phyloP scores from a whole-genome alignment of 1,140 invertebrate genomes.

The Drosophila lowei region DNA sequence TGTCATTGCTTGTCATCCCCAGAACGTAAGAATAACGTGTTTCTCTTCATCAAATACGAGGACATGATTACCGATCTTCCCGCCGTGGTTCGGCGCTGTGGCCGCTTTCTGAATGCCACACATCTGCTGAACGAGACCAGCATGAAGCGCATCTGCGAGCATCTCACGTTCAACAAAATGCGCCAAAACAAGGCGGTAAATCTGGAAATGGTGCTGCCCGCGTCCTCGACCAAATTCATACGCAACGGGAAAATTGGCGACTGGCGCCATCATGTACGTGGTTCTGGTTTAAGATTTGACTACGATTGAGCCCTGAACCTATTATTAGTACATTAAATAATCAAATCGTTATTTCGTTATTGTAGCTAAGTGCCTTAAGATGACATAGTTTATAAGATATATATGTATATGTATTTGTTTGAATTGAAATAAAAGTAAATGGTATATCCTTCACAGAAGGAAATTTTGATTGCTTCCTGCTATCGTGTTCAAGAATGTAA shows the following conservation, averaged over 20 bases:
- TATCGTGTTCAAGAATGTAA: too few relatives aligned
- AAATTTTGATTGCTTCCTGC: too few relatives aligned
- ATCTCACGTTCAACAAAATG: constrained; percentile 92
- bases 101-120: constrained; percentile 87
- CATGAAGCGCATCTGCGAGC: constrained; percentile 87
- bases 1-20: constrained; percentile 18
- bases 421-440: too few relatives aligned
- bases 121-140: constrained; percentile 87
- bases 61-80: constrained; percentile 91
- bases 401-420: too few relatives aligned
- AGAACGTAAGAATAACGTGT: too few relatives aligned
- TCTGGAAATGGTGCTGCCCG: constrained; percentile 85
- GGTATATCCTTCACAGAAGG: too few relatives aligned
- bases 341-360: background rate
- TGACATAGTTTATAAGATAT: too few relatives aligned
- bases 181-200: constrained; percentile 91
- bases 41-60: constrained; percentile 93
- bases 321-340: background rate
- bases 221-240: constrained; percentile 87
- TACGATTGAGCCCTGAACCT: constrained; percentile 62
- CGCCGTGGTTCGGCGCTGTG: constrained; percentile 87
- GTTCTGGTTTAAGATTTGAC: constrained; percentile 87
- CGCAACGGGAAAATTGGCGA: constrained; percentile 92
- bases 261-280: constrained; percentile 90
- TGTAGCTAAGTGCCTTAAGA: too few relatives aligned